phyloP scores from a whole-genome alignment of 2,113 vertebrate species.

The Urocynchramus pylzowi region DNA sequence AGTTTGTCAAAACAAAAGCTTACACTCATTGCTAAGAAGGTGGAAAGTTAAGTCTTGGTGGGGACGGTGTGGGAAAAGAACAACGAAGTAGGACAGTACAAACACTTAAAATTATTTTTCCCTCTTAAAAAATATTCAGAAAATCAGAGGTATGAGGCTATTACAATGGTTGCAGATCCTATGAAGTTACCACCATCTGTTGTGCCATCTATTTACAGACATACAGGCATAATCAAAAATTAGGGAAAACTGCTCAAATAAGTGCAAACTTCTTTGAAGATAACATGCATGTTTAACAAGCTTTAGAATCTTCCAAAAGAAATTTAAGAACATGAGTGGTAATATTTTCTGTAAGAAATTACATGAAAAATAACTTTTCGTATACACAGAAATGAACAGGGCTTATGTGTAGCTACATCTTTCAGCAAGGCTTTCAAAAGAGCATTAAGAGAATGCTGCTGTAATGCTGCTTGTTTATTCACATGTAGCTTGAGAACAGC shows the following conservation, averaged over 20 bases:
- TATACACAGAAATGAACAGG: neutral
- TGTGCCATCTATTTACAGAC: constrained; percentile 16
- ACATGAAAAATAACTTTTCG: neutral
- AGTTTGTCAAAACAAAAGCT: neutral
- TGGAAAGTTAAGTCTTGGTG: neutral
- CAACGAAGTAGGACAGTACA: neutral
- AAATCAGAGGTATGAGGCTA: neutral
- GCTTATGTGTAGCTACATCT: neutral
- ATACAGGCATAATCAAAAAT: neutral
- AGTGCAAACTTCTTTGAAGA: neutral
- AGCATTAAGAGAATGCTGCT: neutral
- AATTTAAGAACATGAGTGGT: neutral
- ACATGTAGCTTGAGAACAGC: neutral
- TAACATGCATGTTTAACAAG: neutral
- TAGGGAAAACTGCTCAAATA: neutral
- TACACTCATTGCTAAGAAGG: neutral
- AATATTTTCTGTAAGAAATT: neutral
- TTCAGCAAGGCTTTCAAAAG: neutral
- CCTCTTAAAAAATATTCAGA: neutral
- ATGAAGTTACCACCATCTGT: constrained; percentile 23
- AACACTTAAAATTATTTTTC: neutral
- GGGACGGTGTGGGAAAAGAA: neutral
- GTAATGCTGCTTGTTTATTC: neutral
- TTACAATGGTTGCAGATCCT: constrained; percentile 18
- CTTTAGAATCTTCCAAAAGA: neutral